Base-by-base conservation (phyloP, 2,797 vertebrate genomes). In the Nothura maculosa region DNA sequence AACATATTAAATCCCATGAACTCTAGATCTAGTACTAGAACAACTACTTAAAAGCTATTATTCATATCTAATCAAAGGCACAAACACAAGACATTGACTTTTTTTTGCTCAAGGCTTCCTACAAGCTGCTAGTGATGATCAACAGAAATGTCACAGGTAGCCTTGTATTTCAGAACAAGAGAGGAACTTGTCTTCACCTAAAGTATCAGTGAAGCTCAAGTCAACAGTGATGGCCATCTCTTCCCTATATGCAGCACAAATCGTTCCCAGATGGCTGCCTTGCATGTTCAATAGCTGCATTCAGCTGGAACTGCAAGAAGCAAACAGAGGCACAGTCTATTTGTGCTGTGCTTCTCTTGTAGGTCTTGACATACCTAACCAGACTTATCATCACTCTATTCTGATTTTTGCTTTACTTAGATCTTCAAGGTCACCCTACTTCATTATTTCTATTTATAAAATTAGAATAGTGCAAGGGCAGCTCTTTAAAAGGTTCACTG, bases 61-160 rank as follows among this genome's bases (percentile, higher is more conserved):
- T 68, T 45, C 87, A 48, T 64, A 57, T 1, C 12, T 55, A 82
- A 68, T 30, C 45, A 55, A 54, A 4, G 6, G 47, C 11, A 62
- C 1, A 16, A 1, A 4, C 18, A 40, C 34, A 3, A 21, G 50
- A n/a, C 6, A 19, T 5, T 1, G 0, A 10, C 52, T 62, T 63
- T 62, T 34, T 19, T 60, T 66, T 7, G 54, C 40, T 36, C 54
- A 34, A 8, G 6, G 70, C 45, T 27, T 76, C 28, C 73, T 72
- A 43, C 38, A 69, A 73, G 3, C 34, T 9, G 7, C 4, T 50
- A 48, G 5, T 3, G 72, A 28, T 27, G 27, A 74, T 21, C 22
- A 86, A 64, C 2, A 32, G n/a, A 76, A 79, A 22, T 64, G 6
- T 48, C 58, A 67, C 5, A 57, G n/a, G 3, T 54, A 21, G 45